These are phyloP conservation scores for Cecidostiba fungosa DNA, from an alignment of 2,888 invertebrate genomes.

Conservation along the genomic window DNA sequence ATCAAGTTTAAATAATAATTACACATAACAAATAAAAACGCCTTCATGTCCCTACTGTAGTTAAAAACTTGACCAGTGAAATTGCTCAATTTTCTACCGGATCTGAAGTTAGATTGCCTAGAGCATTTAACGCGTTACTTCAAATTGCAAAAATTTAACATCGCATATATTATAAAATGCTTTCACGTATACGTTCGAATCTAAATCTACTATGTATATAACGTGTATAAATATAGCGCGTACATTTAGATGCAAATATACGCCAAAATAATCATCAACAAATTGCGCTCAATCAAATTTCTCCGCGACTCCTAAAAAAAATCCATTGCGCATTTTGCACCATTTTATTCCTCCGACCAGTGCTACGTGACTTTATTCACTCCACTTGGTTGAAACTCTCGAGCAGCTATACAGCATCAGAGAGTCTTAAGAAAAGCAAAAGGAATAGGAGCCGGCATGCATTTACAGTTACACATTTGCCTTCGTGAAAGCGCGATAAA, in stretches of 20 bases:
- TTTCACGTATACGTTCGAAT: not conserved
- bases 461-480: constrained; percentile 45
- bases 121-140: not conserved
- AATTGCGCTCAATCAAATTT: constrained; percentile 27
- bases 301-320: not conserved
- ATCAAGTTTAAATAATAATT: too few relatives aligned
- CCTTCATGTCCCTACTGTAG: too few relatives aligned
- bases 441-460: not conserved
- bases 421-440: not conserved
- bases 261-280: not conserved
- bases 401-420: not conserved
- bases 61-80: not conserved
- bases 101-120: not conserved
- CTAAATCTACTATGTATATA: not conserved
- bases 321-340: not conserved
- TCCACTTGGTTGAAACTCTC: not conserved
- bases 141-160: not conserved
- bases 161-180: not conserved
- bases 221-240: not conserved
- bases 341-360: not conserved
- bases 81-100: constrained; percentile 8
- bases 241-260: not conserved
- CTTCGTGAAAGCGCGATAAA: constrained; percentile 37
- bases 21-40: too few relatives aligned
- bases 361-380: constrained; percentile 16